Evolutionary conservation across 2,113 vertebrate genomes (phyloP), one percentile per base, ranked within the genome.

Genomic region (Marmota monax): DNA sequence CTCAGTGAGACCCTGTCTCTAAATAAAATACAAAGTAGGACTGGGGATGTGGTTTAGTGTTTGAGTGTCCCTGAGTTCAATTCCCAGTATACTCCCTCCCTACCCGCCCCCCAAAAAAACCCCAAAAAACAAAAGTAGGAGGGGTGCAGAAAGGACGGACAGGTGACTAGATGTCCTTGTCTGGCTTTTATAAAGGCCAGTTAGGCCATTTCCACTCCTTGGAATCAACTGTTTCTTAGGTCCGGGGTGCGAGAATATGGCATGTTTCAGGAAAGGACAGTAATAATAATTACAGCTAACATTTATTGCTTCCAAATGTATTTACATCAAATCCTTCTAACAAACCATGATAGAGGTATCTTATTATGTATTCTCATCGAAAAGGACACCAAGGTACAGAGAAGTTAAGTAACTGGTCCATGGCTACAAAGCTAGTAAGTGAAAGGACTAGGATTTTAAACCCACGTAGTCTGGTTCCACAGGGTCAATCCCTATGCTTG

Each of bases 241-340:
- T 76, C 53, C 18, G 72, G 65, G 18, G 42, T 84, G 34, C 42
- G 39, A 67, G 7, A 42, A 61, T 23, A 63, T 63, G 61, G 25
- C 18, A 48, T 67, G 32, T 93, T 96, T 92, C 4, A 56, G 85
- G 22, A 78, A 94, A 85, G 74, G 32, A 32, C 29, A 95, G 69
- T 3, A 82, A 53, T 29, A 45, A 77, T 51, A 89, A 94, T 53
- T 39, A 90, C 8, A 92, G 82, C 32, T 70, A 90, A 87, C 25
- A 65, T 22, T 80, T 78, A 80, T 5, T 87, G 76, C 56, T 73
- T 86, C 20, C 29, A 72, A 77, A 34, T 17, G 65, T 17, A 84
- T 77, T 74, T 58, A 69, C 11, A 87, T 65, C 51, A 53, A 92
- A 78, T 84, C 80, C 37, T 90, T 17, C 79, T 7, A 92, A 58